phyloP scores from a whole-genome alignment of 1,140 invertebrate species.

The Drosophila mauritiana region DNA sequence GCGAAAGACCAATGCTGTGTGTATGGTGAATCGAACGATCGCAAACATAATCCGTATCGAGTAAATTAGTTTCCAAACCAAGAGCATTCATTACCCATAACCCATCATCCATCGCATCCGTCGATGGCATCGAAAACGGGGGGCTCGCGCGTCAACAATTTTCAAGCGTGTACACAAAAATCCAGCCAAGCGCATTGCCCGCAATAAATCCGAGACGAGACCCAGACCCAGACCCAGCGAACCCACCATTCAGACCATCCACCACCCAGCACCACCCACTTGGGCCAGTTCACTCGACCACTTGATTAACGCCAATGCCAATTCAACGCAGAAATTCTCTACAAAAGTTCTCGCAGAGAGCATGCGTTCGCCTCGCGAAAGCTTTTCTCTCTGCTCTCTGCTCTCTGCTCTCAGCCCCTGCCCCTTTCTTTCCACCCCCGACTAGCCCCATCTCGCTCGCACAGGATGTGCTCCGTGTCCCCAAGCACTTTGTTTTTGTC shows the following conservation, averaged over 20 bases:
- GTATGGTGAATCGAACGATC: conserved; percentile 47
- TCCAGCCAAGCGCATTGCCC: conserved; percentile 61
- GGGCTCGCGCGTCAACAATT: conserved; percentile 74
- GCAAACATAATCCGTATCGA: conserved; percentile 74
- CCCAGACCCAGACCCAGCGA: conserved; percentile 60
- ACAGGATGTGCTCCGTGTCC: conserved; percentile 49
- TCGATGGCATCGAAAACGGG: conserved; percentile 1
- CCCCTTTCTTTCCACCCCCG: conserved; percentile 12
- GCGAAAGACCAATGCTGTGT: conserved; percentile 32
- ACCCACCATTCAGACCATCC: conserved; percentile 26
- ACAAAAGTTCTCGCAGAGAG: conserved; percentile 68
- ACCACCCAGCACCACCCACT: conserved; percentile 26
- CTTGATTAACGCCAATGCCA: conserved; percentile 81
- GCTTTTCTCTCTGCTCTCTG: conserved; percentile 42
- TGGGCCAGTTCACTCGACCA: conserved; percentile 52
- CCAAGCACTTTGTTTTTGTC: conserved; percentile 70
- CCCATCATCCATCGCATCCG: conserved; percentile 37
- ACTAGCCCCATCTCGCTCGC: conserved; percentile 7
- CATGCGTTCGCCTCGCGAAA: conserved; percentile 43
- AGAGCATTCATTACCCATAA: too few relatives aligned
- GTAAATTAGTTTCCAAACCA: conserved; percentile 42
- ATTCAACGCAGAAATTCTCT: conserved; percentile 79
- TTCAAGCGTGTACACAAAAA: conserved; percentile 80
- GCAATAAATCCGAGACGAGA: conserved; percentile 57
- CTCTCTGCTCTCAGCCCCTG: background rate